phyloP scores from a whole-genome alignment of 1,140 invertebrate genomes.

The Delia radicum region DNA sequence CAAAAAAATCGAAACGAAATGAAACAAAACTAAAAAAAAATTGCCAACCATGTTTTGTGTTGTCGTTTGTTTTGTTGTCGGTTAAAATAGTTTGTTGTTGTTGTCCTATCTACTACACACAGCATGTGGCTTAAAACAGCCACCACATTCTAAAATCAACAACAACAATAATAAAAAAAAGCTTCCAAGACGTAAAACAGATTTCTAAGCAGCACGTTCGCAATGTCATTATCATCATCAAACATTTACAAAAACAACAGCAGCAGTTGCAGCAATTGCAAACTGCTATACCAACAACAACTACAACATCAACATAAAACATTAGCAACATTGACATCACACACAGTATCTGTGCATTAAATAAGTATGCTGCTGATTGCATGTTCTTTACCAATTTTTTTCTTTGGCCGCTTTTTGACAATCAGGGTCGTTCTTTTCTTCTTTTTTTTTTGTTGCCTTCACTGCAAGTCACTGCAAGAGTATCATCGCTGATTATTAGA shows the following conservation, averaged over 20 bases:
- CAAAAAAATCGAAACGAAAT: not conserved
- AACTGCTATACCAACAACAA: too few species aligned
- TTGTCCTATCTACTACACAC: not conserved
- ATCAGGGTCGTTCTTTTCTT: not conserved
- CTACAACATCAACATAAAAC: not conserved
- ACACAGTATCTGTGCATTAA: not conserved
- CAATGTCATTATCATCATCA: not conserved
- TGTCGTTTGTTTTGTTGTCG: conserved; percentile 8
- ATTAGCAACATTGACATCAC: conserved; percentile 1
- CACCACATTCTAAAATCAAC: not conserved
- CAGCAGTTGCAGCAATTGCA: too few species aligned
- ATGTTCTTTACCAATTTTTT: not conserved
- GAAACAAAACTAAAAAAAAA: not conserved
- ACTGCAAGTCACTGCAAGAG: not conserved
- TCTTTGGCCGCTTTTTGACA: not conserved
- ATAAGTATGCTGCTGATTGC: not conserved
- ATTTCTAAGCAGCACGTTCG: conserved; percentile 3
- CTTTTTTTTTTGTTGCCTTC: not conserved
- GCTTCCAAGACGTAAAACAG: not conserved
- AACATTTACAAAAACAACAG: not conserved
- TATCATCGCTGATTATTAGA: not conserved
- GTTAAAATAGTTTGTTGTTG: conserved; percentile 2
- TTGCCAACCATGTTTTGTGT: not conserved
- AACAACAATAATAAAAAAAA: not conserved
- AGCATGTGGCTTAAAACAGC: not conserved